These are phyloP conservation scores for Episyrphus balteatus DNA, from an alignment of 1,140 invertebrate genomes.

Conservation along the genomic window DNA sequence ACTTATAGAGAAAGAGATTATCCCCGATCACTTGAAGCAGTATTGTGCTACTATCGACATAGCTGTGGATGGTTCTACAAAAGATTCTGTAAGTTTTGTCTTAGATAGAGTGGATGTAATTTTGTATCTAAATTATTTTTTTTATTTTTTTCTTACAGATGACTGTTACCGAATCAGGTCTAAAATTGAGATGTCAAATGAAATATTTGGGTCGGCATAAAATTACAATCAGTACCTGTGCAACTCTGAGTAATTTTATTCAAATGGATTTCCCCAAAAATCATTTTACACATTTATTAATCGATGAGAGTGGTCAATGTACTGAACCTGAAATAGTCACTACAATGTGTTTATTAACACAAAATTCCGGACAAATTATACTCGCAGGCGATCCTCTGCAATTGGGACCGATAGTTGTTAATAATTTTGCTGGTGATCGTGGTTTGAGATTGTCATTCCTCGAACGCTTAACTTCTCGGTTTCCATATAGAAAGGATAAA, in stretches of 20 bases:
- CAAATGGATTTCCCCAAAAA: slow-evolving; percentile 51
- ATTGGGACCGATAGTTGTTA: slow-evolving; percentile 72
- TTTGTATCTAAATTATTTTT: not conserved
- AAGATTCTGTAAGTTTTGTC: slow-evolving; percentile 26
- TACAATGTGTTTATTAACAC: slow-evolving; percentile 46
- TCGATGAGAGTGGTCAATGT: slow-evolving; percentile 87
- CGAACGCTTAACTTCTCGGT: slow-evolving; percentile 50
- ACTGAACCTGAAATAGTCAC: slow-evolving; percentile 81
- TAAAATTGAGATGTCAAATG: slow-evolving; percentile 41
- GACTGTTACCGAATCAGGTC: slow-evolving; percentile 27
- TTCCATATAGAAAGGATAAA: slow-evolving; percentile 54
- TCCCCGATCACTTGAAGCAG: slow-evolving; percentile 51
- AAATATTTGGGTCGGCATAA: slow-evolving; percentile 55
- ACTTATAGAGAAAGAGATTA: slow-evolving; percentile 43
- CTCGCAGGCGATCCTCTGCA: slow-evolving; percentile 88
- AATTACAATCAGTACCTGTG: slow-evolving; percentile 75
- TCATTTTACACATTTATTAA: slow-evolving; percentile 77
- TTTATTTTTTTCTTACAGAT: slow-evolving; percentile 10
- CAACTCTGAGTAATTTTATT: slow-evolving; percentile 56
- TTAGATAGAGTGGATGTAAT: not conserved
- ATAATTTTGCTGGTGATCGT: slow-evolving; percentile 46
- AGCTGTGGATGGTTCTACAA: slow-evolving; percentile 38
- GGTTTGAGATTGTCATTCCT: slow-evolving; percentile 62
- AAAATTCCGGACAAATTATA: slow-evolving; percentile 54
- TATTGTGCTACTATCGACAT: slow-evolving; percentile 58